Conservation (phyloP, 2,888 invertebrate genomes). For the Mamestra brassicae region DNA sequence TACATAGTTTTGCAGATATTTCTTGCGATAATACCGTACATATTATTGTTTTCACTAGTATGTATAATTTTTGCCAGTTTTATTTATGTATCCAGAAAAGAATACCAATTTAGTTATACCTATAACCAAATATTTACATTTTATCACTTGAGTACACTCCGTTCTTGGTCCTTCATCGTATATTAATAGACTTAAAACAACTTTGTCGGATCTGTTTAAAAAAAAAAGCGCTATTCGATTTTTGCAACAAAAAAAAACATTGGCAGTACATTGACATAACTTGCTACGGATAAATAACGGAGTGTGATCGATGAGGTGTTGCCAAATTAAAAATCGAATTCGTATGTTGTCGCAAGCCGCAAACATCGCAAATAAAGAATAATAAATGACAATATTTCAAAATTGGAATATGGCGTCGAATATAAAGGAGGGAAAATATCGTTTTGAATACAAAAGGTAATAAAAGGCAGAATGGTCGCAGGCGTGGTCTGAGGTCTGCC, state of each 20-base stretch:
- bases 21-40: not conserved
- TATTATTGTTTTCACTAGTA: not conserved
- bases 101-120: not conserved
- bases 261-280: conserved; percentile 1
- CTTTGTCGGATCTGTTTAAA: conserved; percentile 24
- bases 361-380: conserved; percentile 19
- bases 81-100: not conserved
- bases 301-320: conserved; percentile 37
- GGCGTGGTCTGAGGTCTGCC: conserved; percentile 50
- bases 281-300: conserved; percentile 39
- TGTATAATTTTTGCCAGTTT: not conserved
- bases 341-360: conserved; percentile 3
- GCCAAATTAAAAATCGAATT: conserved; percentile 25
- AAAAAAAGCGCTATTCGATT: not conserved
- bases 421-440: conserved; percentile 43
- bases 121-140: conserved; percentile 4
- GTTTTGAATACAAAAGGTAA: conserved; percentile 57
- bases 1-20: not conserved
- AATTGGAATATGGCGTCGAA: conserved; percentile 42
- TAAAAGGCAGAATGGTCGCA: conserved; percentile 45
- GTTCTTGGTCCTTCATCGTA: not conserved
- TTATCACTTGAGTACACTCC: conserved; percentile 2
- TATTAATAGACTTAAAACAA: conserved; percentile 11
- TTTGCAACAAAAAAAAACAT: not conserved
- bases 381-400: conserved; percentile 45